Evolutionary conservation across 2,888 invertebrate genomes (phyloP).

Genomic region (Crioceris asparagi): DNA sequence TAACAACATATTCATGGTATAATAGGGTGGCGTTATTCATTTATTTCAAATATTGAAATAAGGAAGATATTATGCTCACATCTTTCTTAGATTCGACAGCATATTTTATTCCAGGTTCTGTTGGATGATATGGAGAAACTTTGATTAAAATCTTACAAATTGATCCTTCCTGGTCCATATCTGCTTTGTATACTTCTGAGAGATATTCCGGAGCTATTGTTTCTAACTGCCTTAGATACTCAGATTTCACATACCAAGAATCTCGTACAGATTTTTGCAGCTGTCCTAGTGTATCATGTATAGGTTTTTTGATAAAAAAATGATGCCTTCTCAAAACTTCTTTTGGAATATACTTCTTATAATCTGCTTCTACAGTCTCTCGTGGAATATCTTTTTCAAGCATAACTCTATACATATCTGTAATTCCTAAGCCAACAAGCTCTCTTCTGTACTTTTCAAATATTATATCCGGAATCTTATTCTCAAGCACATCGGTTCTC

Average conservation of each 20-base stretch:
- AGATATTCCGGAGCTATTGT: conserved; percentile 74
- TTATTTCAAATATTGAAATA: too few species aligned
- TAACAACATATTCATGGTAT: too few species aligned
- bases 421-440: conserved; percentile 72
- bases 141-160: conserved; percentile 53
- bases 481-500: conserved; percentile 67
- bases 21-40: too few species aligned
- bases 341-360: conserved; percentile 74
- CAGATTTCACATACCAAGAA: conserved; percentile 60
- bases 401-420: conserved; percentile 78
- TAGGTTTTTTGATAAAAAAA: conserved; percentile 65
- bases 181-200: conserved; percentile 60
- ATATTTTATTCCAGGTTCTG: conserved; percentile 57
- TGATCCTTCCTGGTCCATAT: conserved; percentile 59
- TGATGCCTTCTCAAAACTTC: conserved; percentile 64
- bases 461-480: conserved; percentile 66
- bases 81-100: conserved; percentile 51
- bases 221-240: conserved; percentile 71
- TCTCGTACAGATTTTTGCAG: conserved; percentile 50
- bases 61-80: too few species aligned
- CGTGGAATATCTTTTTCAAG: conserved; percentile 59
- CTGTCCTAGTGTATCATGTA: conserved; percentile 52
- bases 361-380: conserved; percentile 63
- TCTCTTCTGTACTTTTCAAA: conserved; percentile 69
- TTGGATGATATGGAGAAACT: conserved; percentile 53